Base-by-base conservation (phyloP, 2,797 vertebrate species). In the Threskiornis aethiopicus region DNA sequence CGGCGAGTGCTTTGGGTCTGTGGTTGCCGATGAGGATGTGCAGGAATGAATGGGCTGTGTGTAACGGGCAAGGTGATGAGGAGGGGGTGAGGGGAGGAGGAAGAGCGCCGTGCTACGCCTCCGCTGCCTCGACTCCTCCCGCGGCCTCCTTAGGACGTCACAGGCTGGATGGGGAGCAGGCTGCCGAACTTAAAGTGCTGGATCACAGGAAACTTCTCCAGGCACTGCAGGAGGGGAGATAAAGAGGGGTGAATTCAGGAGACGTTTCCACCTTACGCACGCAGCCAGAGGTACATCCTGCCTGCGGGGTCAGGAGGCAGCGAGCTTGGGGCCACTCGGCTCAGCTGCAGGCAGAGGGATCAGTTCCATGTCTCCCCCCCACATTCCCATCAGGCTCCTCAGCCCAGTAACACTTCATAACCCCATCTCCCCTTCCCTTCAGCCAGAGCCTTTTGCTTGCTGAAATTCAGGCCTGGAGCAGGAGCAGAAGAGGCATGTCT, bases 151-250 rank as follows among this genome's bases (percentile, higher is more conserved):
- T 99, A 99, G 93, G 99, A 98, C 5, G 98, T 98, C 80, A 98
- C 98, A 1, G 99, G 99, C 89, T 99, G 98, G 98, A 99, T 99
- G 97, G 99, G 98, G 96, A 99, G 99, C 97, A 99, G 98, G 98
- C 99, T 99, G 93, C 99, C 99, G 4, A 99, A 99, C 97, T 99
- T 99, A 98, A 99, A 99, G 98, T 99, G 99, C 97, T 99, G 99
- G 98, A 99, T 99, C 96, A 99, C 99, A 0, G 99, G 99, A 95
- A 99, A 99, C 98, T 99, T 99, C 98, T 99, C 99, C 98, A 99
- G 98, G 98, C 99, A 99, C 99, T 99, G 98, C 11, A 82, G 54
- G 69, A 83, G 87, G 9, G 37, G 61, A 95, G 87, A 93, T 42
- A 93, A 47, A 92, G 70, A 87, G 39, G 37, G 89, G 77, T 84